Evolutionary conservation across 30 jellyfish, hydroid and myxozoan genomes (phyloP).

Genomic region (Hydra vulgaris): DNA sequence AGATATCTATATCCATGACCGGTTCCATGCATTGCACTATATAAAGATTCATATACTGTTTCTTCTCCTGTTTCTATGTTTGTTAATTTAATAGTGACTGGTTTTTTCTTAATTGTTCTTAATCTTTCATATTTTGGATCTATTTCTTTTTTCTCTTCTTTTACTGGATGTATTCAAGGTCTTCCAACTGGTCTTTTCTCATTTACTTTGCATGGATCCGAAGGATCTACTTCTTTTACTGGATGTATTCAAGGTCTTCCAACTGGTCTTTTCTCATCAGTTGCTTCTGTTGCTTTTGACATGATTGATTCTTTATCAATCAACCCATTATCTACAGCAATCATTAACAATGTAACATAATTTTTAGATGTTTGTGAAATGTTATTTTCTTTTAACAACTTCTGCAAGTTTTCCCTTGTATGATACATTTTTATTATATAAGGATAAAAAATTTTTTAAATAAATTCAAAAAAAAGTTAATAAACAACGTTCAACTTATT

Average conservation of each 20-base stretch:
- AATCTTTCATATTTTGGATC: background rate
- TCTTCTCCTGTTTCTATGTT: background rate
- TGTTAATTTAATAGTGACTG: background rate
- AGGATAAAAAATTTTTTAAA: background rate
- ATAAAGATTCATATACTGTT: background rate
- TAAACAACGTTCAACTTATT: no score
- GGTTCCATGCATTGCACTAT: background rate
- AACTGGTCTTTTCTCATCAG: background rate
- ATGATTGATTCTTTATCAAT: background rate
- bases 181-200: background rate
- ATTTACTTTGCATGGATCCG: no score
- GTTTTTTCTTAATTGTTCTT: background rate
- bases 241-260: background rate
- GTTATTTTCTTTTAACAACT: no score
- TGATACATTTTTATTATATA: no score
- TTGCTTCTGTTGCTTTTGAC: background rate
- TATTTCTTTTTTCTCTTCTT: background rate
- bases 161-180: background rate
- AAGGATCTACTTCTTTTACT: no score
- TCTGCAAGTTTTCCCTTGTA: background rate
- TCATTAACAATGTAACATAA: background rate
- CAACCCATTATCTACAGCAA: background rate
- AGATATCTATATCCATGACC: background rate
- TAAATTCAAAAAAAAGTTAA: background rate
- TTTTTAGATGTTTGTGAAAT: background rate